A percentile compares a stretch with the other conserved stretches of the same genome.
Conservation (phyloP, 2,797 vertebrate species). For the Kryptopterus vitreolus region DNA sequence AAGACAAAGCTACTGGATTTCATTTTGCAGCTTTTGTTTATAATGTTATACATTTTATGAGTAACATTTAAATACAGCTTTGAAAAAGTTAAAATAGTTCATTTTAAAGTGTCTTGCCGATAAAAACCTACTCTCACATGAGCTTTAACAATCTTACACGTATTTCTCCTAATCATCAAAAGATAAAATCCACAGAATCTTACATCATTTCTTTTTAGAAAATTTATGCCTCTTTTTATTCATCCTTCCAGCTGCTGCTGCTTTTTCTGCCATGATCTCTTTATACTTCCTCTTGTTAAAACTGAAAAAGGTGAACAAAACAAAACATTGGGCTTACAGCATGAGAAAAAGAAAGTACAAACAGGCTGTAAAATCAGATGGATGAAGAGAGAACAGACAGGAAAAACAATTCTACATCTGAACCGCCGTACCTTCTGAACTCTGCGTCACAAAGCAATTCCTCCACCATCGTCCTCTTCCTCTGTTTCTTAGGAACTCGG, state of each 20-base stretch:
- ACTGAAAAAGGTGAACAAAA: constrained; percentile 72
- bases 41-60: not conserved
- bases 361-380: not conserved
- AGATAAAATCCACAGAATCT: constrained; percentile 12
- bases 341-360: not conserved
- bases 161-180: not conserved
- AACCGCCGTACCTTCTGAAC: constrained; percentile 85
- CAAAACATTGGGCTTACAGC: not conserved
- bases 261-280: constrained; percentile 86
- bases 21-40: not conserved
- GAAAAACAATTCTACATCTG: not conserved
- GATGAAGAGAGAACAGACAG: not conserved
- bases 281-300: constrained; percentile 92
- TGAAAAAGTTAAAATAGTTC: not conserved
- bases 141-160: not conserved
- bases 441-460: constrained; percentile 91
- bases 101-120: not conserved
- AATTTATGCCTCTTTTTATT: constrained; percentile 87
- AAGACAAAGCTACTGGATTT: not conserved
- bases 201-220: constrained; percentile 70
- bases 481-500: constrained; percentile 88
- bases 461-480: constrained; percentile 95
- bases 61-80: not conserved
- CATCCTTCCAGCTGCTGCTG: constrained; percentile 84
- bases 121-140: not conserved